Conservation (phyloP, 2,888 invertebrate species). For the Caenorhabditis imperialis region DNA sequence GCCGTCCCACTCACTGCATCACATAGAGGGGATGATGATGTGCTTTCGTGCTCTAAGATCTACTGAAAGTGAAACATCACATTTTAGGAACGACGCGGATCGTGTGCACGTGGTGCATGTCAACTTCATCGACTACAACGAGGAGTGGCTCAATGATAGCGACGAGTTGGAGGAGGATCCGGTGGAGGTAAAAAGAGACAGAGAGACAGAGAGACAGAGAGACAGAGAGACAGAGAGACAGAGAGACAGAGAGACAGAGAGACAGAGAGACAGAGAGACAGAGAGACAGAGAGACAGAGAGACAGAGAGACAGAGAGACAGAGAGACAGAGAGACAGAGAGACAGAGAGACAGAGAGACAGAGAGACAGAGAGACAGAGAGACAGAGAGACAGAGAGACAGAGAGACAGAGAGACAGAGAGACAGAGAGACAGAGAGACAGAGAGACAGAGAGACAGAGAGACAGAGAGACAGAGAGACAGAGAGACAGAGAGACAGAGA, state of each 20-base stretch:
- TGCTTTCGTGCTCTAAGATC: background rate
- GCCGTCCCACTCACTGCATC: too few species aligned
- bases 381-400: too few species aligned
- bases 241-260: constrained; percentile 5
- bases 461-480: too few species aligned
- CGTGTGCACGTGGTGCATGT: constrained; percentile 19
- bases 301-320: constrained; percentile 8
- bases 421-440: constrained; percentile 3
- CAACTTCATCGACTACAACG: constrained; percentile 24
- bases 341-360: constrained; percentile 2
- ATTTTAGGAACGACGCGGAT: constrained; percentile 12
- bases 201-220: constrained; percentile 5
- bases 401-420: background rate
- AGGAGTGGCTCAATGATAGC: background rate
- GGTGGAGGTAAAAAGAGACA: constrained; percentile 1
- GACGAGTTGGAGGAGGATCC: constrained; percentile 24
- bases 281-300: constrained; percentile 5
- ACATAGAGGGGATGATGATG: background rate
- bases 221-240: constrained; percentile 10
- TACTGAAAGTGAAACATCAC: background rate
- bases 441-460: constrained; percentile 5
- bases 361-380: background rate
- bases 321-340: constrained; percentile 4
- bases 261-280: too few species aligned
- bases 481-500: too few species aligned